Evolutionary conservation across 2,888 invertebrate species (phyloP), one percentile per base, ranked within the genome.

Genomic region (Anodontia alba): DNA sequence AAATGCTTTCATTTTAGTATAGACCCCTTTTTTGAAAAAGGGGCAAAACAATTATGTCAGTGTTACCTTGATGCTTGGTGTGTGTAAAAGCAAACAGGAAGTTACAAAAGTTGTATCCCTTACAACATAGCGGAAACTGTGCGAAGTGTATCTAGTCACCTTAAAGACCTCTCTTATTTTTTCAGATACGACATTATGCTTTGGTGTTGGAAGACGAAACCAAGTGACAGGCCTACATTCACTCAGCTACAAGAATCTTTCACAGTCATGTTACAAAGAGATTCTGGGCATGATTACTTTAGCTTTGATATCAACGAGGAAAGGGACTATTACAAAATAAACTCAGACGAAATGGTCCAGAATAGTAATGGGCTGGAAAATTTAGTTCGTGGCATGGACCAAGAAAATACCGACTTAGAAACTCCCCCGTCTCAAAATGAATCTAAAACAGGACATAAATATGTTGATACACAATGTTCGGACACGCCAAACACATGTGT

Each of bases 181-280:
- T 87, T 17, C 83, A 92, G 92, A 57, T 91, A 91, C 80, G 81
- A 88, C 15, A 66, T 91, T 10, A 89, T 92, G 88, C 62, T 79
- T 68, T 77, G 73, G 33, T 92, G 91, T 74, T 92, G 92, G 92
- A 54, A 81, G 33, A 74, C 74, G 43, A 80, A 83, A 20, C 88
- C 88, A 31, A 74, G 78, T 33, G 31, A 66, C 20, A 82, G 92
- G 51, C 92, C 92, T 20, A 81, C 78, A 20, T 89, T 92, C 66
- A 82, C 84, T 12, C 31, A 69, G 0, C 73, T 91, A 20, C 72
- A 87, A 15, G 75, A 83, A 33, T 80, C 76, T 36, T 84, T 91
- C 67, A 87, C 90, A 38, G 70, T 70, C n/a, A 88, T 91, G 89
- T 79, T 91, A n/a, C 80, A 86, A 33, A 87, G 87, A 66, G 81